These are phyloP conservation scores for Synanthedon myopaeformis DNA, from an alignment of 2,888 invertebrate species.

Conservation along the genomic window DNA sequence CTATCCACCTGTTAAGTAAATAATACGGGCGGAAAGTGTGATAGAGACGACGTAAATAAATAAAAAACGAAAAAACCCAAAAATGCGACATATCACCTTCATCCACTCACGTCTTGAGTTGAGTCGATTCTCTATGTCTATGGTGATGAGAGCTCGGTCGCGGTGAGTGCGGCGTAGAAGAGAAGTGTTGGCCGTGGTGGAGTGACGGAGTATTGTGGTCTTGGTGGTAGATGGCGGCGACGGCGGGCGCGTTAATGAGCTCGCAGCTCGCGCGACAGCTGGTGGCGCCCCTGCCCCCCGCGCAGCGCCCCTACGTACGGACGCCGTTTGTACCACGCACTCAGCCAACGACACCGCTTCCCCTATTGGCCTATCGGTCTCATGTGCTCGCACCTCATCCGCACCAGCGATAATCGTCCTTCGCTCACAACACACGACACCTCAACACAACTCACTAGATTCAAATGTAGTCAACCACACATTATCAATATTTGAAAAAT, in stretches of 20 bases:
- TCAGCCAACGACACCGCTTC: conserved; percentile 51
- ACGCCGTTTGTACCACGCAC: conserved; percentile 69
- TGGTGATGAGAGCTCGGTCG: too few species aligned
- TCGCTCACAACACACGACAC: background rate
- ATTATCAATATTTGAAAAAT: too few species aligned
- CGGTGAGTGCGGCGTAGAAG: too few species aligned
- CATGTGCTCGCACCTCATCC: conserved; percentile 34
- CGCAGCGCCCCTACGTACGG: conserved; percentile 66
- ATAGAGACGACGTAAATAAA: too few species aligned
- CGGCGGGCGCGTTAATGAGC: conserved; percentile 62
- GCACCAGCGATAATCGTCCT: conserved; percentile 12
- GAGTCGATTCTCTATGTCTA: too few species aligned
- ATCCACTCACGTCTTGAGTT: too few species aligned
- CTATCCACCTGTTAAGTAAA: too few species aligned
- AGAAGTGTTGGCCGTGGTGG: background rate
- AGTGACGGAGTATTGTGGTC: conserved; percentile 10
- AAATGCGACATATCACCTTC: too few species aligned
- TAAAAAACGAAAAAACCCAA: too few species aligned
- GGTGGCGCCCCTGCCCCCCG: conserved; percentile 69
- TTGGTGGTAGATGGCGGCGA: conserved; percentile 44
- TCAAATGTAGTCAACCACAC: too few species aligned
- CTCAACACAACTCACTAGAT: too few species aligned
- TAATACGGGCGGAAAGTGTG: too few species aligned
- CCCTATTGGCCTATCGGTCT: conserved; percentile 51
- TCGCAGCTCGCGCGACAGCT: conserved; percentile 73